These are phyloP conservation scores for Trichechus manatus DNA, from an alignment of 2,113 vertebrate species.

Conservation along the genomic window DNA sequence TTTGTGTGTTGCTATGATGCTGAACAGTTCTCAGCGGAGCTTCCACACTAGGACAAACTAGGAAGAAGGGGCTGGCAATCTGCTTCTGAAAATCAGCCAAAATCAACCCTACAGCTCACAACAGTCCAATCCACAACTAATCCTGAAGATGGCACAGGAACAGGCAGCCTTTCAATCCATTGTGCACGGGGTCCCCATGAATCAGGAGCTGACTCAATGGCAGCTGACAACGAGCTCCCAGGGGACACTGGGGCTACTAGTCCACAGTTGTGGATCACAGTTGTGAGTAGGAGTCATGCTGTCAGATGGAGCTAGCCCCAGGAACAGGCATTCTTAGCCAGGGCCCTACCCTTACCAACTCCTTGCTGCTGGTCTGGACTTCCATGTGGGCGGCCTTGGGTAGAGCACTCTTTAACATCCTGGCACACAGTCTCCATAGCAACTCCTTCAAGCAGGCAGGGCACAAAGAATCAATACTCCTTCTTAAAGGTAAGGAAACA, in stretches of 20 bases:
- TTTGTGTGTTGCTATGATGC: neutral
- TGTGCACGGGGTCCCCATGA: neutral
- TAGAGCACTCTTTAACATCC: neutral
- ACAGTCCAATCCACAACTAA: neutral
- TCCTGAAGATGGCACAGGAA: neutral
- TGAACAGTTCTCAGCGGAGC: neutral
- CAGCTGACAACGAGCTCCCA: neutral
- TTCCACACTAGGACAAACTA: neutral
- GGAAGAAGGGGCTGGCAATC: neutral
- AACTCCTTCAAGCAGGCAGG: neutral
- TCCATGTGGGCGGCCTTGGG: neutral
- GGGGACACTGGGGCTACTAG: neutral
- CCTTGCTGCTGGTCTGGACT: neutral
- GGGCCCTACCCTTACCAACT: neutral
- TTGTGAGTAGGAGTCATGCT: neutral
- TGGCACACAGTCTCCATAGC: neutral
- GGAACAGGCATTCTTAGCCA: neutral
- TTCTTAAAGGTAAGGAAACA: neutral
- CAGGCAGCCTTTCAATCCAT: neutral
- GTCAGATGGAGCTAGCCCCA: neutral
- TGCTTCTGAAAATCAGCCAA: neutral
- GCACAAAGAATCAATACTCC: neutral
- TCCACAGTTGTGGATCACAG: accelerated
- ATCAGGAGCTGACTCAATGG: neutral
- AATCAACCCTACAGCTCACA: neutral